Percentiles rank a stretch among this genome's conserved stretches.
Conservation (phyloP, 2,797 vertebrate genomes). For the Sebastes ruberrimus region DNA sequence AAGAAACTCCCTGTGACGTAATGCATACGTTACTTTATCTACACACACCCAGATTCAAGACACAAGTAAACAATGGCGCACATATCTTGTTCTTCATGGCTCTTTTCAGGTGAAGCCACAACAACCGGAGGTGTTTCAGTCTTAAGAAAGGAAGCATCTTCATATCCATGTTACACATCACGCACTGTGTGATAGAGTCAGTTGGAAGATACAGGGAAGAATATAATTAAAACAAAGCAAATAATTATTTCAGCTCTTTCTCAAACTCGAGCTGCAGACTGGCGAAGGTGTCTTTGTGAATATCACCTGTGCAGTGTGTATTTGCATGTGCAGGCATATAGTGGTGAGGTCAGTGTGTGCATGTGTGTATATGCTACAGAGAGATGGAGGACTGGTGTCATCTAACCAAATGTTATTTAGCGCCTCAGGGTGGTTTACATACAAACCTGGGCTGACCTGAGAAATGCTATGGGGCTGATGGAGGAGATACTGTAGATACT, state of each 20-base stretch:
- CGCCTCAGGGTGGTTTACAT: slow-evolving; percentile 2
- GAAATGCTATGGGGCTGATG: slow-evolving; percentile 25
- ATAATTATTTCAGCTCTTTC: neutral
- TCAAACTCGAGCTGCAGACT: neutral
- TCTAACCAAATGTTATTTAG: slow-evolving; percentile 7
- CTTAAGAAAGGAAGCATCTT: neutral
- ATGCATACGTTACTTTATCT: slow-evolving; percentile 42
- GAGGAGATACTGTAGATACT: neutral
- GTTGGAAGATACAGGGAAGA: neutral
- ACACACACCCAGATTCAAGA: slow-evolving; percentile 60
- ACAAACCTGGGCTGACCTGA: neutral
- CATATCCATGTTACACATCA: neutral
- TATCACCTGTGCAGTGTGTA: neutral
- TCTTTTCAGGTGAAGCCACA: neutral
- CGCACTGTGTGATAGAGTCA: neutral
- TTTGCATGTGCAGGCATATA: neutral
- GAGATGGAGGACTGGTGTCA: neutral
- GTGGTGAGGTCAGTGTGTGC: neutral
- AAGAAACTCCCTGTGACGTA: slow-evolving; percentile 54
- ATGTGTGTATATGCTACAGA: neutral
- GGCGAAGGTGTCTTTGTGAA: neutral
- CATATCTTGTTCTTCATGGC: slow-evolving; percentile 30
- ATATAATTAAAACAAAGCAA: neutral
- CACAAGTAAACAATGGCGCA: slow-evolving; percentile 27
- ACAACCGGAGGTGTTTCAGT: slow-evolving; percentile 4